These are phyloP conservation scores for Athrips mouffetella DNA, from an alignment of 2,888 invertebrate species.

Conservation along the genomic window DNA sequence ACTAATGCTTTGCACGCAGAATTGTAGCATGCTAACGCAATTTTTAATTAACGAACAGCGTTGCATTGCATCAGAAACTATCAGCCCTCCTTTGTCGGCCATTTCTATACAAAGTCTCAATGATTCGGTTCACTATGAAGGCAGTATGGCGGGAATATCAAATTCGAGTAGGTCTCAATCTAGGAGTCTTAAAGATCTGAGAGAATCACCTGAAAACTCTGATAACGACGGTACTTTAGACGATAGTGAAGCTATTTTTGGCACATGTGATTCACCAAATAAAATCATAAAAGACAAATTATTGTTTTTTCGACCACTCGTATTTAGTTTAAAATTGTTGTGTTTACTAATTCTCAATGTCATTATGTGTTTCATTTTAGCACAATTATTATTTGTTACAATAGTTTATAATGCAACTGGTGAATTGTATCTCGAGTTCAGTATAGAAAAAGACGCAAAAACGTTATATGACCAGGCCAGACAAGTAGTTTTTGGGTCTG, in stretches of 20 bases:
- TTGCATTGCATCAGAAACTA: conserved; percentile 1
- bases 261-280: not conserved
- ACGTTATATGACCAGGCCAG: conserved; percentile 45
- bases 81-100: conserved; percentile 32
- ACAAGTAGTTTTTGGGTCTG: conserved; percentile 42
- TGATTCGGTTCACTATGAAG: conserved; percentile 34
- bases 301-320: conserved; percentile 29
- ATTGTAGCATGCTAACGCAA: conserved; percentile 45
- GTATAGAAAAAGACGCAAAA: conserved; percentile 36
- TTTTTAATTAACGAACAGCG: conserved; percentile 35
- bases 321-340: conserved; percentile 38
- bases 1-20: conserved; percentile 44
- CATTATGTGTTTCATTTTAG: conserved; percentile 35
- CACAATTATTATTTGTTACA: conserved; percentile 42
- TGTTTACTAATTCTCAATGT: conserved; percentile 44
- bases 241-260: not conserved
- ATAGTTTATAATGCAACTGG: conserved; percentile 46
- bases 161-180: conserved; percentile 23
- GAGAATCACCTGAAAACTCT: not conserved
- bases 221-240: not conserved
- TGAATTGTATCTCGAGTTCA: conserved; percentile 42
- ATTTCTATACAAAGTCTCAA: conserved; percentile 54
- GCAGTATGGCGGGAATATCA: conserved; percentile 15
- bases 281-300: conserved; percentile 3
- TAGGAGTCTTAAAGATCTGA: conserved; percentile 12